phyloP scores from a whole-genome alignment of 2,797 vertebrate species.

The Glyptemys insculpta region DNA sequence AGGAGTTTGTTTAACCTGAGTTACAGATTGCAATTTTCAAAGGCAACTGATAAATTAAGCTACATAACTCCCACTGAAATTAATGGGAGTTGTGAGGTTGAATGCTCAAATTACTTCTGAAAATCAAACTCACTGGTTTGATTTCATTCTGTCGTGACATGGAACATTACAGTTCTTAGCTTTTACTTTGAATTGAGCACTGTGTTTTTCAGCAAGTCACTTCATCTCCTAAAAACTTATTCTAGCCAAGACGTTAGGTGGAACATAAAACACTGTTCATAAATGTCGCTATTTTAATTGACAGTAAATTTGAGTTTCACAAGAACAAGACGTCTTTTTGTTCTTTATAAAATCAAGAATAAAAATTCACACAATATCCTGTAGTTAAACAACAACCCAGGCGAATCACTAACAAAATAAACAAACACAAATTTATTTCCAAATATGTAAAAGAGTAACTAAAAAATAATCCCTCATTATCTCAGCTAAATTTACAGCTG shows the following conservation, averaged over 20 bases:
- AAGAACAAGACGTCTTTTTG: not conserved
- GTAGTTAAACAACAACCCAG: too few relatives aligned
- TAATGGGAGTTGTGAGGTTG: not conserved
- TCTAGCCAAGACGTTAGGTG: fast-evolving
- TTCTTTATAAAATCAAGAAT: not conserved
- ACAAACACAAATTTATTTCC: too few relatives aligned
- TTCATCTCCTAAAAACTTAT: not conserved
- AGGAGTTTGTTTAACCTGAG: too few relatives aligned
- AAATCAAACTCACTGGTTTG: not conserved
- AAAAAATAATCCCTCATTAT: not conserved
- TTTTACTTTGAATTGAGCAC: not conserved
- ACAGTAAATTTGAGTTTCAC: not conserved
- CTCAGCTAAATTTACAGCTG: not conserved
- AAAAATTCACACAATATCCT: too few relatives aligned
- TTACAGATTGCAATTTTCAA: not conserved
- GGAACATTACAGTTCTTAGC: not conserved
- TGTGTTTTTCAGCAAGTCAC: not conserved
- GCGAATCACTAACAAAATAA: too few relatives aligned
- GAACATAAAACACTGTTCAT: too few relatives aligned
- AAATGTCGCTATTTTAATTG: not conserved
- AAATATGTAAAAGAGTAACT: too few relatives aligned
- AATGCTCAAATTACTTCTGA: not conserved
- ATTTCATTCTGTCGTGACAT: not conserved
- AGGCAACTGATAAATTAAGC: not conserved
- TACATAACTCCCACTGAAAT: not conserved